These are phyloP conservation scores for Boloria euphrosyne DNA, from an alignment of 2,888 invertebrate genomes.

Conservation along the genomic window DNA sequence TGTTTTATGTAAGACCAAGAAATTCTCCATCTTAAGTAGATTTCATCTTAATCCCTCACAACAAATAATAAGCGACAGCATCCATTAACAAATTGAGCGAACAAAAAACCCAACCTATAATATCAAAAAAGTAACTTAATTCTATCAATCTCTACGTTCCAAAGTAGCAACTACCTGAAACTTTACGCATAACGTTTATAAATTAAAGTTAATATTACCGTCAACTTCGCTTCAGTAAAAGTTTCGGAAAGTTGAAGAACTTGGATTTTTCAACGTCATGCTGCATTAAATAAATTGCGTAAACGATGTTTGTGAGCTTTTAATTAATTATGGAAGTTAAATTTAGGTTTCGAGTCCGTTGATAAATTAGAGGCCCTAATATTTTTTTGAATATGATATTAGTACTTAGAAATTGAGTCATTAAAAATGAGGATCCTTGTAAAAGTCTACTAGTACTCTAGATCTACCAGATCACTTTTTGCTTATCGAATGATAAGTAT, in stretches of 20 bases:
- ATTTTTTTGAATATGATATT: too few relatives aligned
- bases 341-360: too few relatives aligned
- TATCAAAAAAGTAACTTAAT: conserved; percentile 1
- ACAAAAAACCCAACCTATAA: neutral
- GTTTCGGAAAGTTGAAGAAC: conserved; percentile 18
- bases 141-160: conserved; percentile 13
- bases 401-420: too few relatives aligned
- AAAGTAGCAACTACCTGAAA: conserved; percentile 8
- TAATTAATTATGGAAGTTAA: conserved; percentile 11
- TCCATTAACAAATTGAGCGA: neutral
- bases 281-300: conserved; percentile 24
- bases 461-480: too few relatives aligned
- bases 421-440: too few relatives aligned
- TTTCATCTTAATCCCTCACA: too few relatives aligned
- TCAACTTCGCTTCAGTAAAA: conserved; percentile 10
- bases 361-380: neutral
- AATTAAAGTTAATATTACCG: conserved; percentile 22
- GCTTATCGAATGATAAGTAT: too few relatives aligned
- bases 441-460: too few relatives aligned
- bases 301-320: conserved; percentile 4
- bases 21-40: too few relatives aligned
- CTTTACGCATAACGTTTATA: conserved; percentile 8
- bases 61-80: neutral
- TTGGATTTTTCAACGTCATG: conserved; percentile 22
- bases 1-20: too few relatives aligned